Conservation (phyloP, 2,888 invertebrate species). For the Mesorhabditis sp. region DNA sequence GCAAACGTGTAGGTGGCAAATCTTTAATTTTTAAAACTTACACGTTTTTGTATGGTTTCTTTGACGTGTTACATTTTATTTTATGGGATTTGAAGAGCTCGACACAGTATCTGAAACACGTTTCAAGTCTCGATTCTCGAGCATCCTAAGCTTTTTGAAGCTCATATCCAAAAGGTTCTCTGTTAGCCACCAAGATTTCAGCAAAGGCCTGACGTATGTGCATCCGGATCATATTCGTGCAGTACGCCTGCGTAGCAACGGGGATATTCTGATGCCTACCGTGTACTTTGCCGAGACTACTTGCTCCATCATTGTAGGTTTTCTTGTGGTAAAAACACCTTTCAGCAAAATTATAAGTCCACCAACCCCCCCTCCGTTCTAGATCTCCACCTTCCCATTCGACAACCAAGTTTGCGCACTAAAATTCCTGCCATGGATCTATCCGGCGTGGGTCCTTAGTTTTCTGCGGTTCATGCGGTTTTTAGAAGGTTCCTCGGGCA, state of each 20-base stretch:
- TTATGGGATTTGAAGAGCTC: too few species aligned
- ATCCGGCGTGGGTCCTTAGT: neutral
- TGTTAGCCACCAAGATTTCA: too few species aligned
- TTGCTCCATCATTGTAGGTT: constrained; percentile 1
- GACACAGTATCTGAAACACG: too few species aligned
- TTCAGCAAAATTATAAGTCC: neutral
- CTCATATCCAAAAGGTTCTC: too few species aligned
- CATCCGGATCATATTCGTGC: too few species aligned
- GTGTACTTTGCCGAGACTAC: constrained; percentile 4
- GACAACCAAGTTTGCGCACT: neutral
- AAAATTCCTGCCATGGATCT: neutral
- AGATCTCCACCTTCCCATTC: neutral
- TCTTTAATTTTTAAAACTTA: neutral
- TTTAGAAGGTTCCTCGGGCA: too few species aligned
- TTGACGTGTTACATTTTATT: too few species aligned
- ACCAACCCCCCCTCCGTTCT: neutral
- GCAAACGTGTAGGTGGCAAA: neutral
- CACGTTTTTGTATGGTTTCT: too few species aligned
- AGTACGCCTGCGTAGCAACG: neutral
- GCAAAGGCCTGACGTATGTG: too few species aligned
- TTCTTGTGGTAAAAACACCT: neutral
- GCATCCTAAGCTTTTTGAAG: too few species aligned
- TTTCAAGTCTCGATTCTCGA: too few species aligned
- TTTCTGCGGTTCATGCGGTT: neutral
- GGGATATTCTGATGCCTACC: neutral